Evolutionary conservation across 2,888 invertebrate genomes (phyloP).

Genomic region (Thecophora atra): DNA sequence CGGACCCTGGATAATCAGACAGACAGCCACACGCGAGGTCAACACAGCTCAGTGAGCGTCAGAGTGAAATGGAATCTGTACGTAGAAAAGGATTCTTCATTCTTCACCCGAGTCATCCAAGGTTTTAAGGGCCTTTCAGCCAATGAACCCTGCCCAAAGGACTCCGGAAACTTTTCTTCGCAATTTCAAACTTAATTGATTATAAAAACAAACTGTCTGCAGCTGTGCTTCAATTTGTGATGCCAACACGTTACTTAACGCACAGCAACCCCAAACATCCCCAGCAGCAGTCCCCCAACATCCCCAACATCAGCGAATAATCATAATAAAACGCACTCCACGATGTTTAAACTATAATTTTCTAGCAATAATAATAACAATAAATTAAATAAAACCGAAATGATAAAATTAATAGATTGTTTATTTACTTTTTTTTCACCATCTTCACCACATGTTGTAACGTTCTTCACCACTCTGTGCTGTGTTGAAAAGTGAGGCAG

Average conservation of each 20-base stretch:
- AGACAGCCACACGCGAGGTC: no score
- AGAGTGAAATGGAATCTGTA: no score
- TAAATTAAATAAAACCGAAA: no score
- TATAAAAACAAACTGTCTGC: neutral
- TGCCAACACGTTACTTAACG: neutral
- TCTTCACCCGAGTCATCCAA: no score
- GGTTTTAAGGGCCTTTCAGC: no score
- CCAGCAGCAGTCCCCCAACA: neutral
- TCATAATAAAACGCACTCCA: neutral
- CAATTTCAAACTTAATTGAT: slow-evolving; percentile 16
- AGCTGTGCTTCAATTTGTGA: slow-evolving; percentile 20
- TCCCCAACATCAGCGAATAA: neutral
- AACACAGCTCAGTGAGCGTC: no score
- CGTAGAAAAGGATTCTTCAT: no score
- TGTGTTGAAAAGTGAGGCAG: no score
- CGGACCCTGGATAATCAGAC: slow-evolving; percentile 27
- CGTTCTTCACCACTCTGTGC: no score
- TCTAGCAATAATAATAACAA: neutral
- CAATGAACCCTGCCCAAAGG: no score
- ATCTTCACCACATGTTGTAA: no score
- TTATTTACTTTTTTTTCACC: neutral
- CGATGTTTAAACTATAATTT: neutral
- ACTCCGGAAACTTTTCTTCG: neutral
- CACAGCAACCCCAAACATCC: neutral
- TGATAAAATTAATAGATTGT: no score